Conservation (phyloP, 2,888 invertebrate genomes). For the Hirtodrosophila histrioides region DNA sequence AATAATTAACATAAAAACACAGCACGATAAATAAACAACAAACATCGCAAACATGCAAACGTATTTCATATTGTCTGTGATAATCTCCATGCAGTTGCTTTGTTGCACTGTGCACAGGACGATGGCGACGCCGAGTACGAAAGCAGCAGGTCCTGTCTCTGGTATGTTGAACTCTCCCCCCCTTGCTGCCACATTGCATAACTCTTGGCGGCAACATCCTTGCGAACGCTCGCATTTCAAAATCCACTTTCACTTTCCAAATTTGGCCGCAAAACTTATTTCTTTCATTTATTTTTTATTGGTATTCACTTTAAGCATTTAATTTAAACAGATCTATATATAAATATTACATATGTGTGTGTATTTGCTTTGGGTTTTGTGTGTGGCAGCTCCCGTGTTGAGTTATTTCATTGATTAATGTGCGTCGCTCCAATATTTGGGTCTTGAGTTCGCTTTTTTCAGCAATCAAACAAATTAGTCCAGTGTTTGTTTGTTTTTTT, state of each 20-base stretch:
- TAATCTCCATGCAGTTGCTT: conserved; percentile 81
- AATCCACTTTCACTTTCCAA: conserved; percentile 70
- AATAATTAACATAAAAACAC: background rate
- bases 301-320: conserved; percentile 30
- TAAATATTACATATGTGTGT: conserved; percentile 2
- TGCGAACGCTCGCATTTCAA: conserved; percentile 16
- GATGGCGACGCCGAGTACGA: conserved; percentile 75
- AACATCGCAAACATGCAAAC: conserved; percentile 73
- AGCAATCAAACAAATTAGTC: conserved; percentile 53
- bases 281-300: conserved; percentile 21
- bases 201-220: conserved; percentile 36
- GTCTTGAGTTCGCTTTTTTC: conserved; percentile 18
- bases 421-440: conserved; percentile 45
- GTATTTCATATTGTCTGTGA: conserved; percentile 82
- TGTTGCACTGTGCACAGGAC: conserved; percentile 82
- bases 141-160: conserved; percentile 73
- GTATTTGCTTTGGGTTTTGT: conserved; percentile 4
- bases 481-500: conserved; percentile 29
- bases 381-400: conserved; percentile 19
- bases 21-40: conserved; percentile 2
- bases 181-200: conserved; percentile 15
- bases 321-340: conserved; percentile 44
- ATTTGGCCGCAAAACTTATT: conserved; percentile 19
- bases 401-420: conserved; percentile 50
- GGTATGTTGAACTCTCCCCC: conserved; percentile 67